These are phyloP conservation scores for Nasonia giraulti DNA, from an alignment of 1,140 invertebrate species.

Conservation along the genomic window DNA sequence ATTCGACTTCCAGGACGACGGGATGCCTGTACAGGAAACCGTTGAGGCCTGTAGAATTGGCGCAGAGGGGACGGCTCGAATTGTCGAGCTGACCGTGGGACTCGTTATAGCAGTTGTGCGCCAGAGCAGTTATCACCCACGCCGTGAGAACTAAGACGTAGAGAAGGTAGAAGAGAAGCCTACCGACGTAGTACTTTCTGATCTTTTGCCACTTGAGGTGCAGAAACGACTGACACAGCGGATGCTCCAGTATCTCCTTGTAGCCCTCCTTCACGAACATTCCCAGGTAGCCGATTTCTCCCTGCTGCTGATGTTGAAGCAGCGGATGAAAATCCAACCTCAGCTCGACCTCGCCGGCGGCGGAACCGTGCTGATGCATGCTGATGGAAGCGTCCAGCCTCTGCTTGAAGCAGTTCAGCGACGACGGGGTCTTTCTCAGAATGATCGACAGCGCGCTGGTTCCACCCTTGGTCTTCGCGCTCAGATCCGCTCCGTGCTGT, in stretches of 20 bases:
- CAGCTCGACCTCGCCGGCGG: slow-evolving; percentile 86
- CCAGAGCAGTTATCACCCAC: slow-evolving; percentile 84
- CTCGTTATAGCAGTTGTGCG: slow-evolving; percentile 87
- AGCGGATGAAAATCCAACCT: slow-evolving; percentile 87
- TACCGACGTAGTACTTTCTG: slow-evolving; percentile 88
- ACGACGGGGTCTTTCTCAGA: slow-evolving; percentile 87
- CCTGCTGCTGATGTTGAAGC: slow-evolving; percentile 84
- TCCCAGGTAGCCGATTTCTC: slow-evolving; percentile 87
- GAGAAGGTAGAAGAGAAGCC: slow-evolving; percentile 85
- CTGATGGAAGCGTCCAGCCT: slow-evolving; percentile 86
- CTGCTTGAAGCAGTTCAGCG: slow-evolving; percentile 83
- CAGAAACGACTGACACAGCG: slow-evolving; percentile 87
- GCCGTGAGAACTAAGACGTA: slow-evolving; percentile 86
- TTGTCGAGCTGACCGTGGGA: slow-evolving; percentile 61
- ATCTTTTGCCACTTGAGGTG: slow-evolving; percentile 93
- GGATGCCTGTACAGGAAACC: slow-evolving; percentile 82
- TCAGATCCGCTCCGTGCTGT: slow-evolving; percentile 88
- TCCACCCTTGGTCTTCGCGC: slow-evolving; percentile 87
- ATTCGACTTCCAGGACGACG: slow-evolving; percentile 84
- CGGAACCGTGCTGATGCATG: slow-evolving; percentile 84
- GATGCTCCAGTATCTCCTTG: slow-evolving; percentile 87
- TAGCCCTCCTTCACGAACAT: slow-evolving; percentile 89
- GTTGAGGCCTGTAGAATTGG: slow-evolving; percentile 83
- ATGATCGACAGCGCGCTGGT: slow-evolving; percentile 88
- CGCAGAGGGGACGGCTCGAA: slow-evolving; percentile 73